phyloP scores from a whole-genome alignment of 2,888 invertebrate genomes.

The Trissolcus japonicus region DNA sequence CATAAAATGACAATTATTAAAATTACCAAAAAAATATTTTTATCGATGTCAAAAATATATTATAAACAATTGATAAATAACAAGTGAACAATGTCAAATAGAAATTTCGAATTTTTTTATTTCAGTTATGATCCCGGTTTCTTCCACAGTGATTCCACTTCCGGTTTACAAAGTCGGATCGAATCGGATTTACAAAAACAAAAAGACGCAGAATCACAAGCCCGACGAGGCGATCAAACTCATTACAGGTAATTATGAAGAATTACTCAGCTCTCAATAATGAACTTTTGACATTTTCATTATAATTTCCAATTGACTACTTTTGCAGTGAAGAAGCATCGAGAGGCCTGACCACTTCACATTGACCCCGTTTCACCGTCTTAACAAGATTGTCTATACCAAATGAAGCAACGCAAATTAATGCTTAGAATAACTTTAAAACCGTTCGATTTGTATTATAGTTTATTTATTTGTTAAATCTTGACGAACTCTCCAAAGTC shows the following conservation, averaged over 20 bases:
- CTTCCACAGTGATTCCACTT: slow-evolving; percentile 82
- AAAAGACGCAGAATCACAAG: slow-evolving; percentile 68
- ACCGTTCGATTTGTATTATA: background rate
- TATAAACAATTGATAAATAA: too few relatives aligned
- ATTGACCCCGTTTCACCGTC: slow-evolving; percentile 38
- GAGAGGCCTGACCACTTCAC: slow-evolving; percentile 41
- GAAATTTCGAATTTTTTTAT: too few relatives aligned
- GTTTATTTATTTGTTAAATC: slow-evolving; percentile 5
- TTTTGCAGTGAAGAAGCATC: slow-evolving; percentile 41
- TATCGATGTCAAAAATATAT: too few relatives aligned
- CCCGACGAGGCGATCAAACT: slow-evolving; percentile 69
- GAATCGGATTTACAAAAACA: slow-evolving; percentile 75
- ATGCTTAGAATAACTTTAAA: background rate
- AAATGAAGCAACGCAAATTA: slow-evolving; percentile 26
- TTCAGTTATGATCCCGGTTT: slow-evolving; percentile 81
- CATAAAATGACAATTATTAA: background rate
- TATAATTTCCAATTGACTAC: slow-evolving; percentile 21
- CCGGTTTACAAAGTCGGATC: slow-evolving; percentile 80
- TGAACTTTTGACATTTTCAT: slow-evolving; percentile 39
- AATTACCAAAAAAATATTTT: background rate
- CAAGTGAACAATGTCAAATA: too few relatives aligned
- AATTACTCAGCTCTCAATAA: background rate
- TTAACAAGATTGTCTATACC: slow-evolving; percentile 29
- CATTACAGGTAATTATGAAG: slow-evolving; percentile 66
- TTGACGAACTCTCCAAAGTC: too few relatives aligned